These are phyloP conservation scores for Muscicapa comitata DNA, from an alignment of 2,797 vertebrate genomes.

Conservation along the genomic window DNA sequence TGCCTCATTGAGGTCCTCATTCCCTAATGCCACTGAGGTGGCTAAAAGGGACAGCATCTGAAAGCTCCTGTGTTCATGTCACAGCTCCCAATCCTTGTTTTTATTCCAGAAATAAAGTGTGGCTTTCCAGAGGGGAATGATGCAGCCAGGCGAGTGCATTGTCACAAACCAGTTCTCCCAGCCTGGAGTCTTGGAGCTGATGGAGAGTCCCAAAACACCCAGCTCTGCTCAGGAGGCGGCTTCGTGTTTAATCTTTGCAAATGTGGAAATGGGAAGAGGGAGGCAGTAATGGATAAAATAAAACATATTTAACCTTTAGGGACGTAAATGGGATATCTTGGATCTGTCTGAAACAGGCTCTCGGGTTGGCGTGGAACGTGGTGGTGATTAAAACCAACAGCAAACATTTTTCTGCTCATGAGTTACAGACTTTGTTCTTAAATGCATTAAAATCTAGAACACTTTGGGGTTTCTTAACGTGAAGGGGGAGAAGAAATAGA, in stretches of 20 bases:
- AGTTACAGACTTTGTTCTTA: neutral
- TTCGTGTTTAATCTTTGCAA: neutral
- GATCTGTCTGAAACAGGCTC: rapidly evolving
- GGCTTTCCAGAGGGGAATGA: neutral
- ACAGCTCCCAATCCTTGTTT: neutral
- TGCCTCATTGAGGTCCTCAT: rapidly evolving
- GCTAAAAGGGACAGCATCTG: rapidly evolving
- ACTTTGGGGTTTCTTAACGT: neutral
- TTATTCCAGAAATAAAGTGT: neutral
- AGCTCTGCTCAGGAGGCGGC: neutral
- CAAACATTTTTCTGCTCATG: neutral
- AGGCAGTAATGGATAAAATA: neutral
- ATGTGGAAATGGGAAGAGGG: neutral
- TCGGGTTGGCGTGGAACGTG: neutral
- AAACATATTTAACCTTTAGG: neutral
- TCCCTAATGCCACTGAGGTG: neutral
- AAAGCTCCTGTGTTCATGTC: rapidly evolving
- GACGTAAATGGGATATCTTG: neutral
- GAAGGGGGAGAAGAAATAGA: neutral
- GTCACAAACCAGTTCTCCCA: conserved; percentile 11
- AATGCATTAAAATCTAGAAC: neutral
- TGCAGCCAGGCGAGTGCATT: rapidly evolving
- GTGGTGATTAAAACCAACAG: neutral
- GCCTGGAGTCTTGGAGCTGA: neutral
- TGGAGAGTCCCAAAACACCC: neutral